A percentile compares a stretch with the other conserved stretches of the same genome.
Conservation (phyloP, 2,797 vertebrate species). For the Ficedula albicollis region DNA sequence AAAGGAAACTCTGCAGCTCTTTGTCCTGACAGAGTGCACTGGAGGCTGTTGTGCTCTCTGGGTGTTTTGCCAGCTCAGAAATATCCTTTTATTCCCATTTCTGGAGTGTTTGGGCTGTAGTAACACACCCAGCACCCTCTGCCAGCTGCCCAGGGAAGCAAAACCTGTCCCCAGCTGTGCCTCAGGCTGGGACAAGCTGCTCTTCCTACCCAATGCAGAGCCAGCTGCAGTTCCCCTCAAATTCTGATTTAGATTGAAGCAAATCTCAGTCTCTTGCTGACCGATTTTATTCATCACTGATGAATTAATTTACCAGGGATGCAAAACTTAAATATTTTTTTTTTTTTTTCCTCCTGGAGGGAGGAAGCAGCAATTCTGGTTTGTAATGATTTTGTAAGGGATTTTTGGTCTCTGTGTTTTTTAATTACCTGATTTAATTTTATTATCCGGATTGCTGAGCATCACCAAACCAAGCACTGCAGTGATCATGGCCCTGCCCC, state of each 20-base stretch:
- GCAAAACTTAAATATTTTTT: neutral
- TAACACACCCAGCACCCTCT: neutral
- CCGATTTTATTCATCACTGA: neutral
- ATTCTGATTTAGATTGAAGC: neutral
- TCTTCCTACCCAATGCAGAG: too few species aligned
- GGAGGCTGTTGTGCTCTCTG: neutral
- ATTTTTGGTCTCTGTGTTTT: too few species aligned
- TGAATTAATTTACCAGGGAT: neutral
- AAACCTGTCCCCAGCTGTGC: neutral
- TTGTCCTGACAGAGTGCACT: fast-evolving
- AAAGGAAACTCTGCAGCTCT: neutral
- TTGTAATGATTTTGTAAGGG: too few species aligned
- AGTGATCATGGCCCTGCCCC: too few species aligned
- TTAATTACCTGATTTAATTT: too few species aligned
- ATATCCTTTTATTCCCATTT: fast-evolving
- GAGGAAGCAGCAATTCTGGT: too few species aligned
- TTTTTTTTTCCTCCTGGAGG: too few species aligned
- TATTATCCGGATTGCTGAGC: too few species aligned
- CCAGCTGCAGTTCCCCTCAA: neutral
- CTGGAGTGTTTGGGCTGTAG: neutral
- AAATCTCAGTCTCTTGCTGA: neutral
- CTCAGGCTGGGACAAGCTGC: neutral
- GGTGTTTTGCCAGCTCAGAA: neutral
- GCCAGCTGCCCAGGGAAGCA: neutral
- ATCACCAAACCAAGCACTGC: neutral